phyloP scores from a whole-genome alignment of 2,888 invertebrate species.

The Brenthis daphne region DNA sequence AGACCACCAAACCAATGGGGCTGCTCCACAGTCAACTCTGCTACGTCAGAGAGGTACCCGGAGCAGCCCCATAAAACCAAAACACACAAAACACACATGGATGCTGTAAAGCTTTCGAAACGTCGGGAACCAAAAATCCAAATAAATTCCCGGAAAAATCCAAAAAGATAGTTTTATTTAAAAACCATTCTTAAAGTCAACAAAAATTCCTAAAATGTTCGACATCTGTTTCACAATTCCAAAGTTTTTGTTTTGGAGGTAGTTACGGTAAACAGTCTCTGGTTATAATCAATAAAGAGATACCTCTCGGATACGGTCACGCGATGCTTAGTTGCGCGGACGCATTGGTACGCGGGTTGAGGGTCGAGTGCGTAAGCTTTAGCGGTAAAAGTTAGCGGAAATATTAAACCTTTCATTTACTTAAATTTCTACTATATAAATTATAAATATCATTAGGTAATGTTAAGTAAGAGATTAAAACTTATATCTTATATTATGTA shows the following conservation, averaged over 20 bases:
- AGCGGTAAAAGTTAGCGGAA: conserved; percentile 30
- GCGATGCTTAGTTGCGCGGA: conserved; percentile 59
- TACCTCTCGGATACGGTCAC: conserved; percentile 76
- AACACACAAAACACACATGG: too few relatives aligned
- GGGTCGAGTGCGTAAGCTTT: conserved; percentile 39
- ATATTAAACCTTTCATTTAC: not conserved
- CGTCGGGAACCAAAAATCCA: too few relatives aligned
- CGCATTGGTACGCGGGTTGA: conserved; percentile 68
- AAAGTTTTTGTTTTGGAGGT: conserved; percentile 49
- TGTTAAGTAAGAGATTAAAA: not conserved
- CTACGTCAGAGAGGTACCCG: too few relatives aligned
- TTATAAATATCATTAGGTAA: not conserved
- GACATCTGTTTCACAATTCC: conserved; percentile 35
- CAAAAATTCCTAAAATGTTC: conserved; percentile 13
- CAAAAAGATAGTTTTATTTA: too few relatives aligned
- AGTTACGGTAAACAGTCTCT: conserved; percentile 60
- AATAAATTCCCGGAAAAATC: too few relatives aligned
- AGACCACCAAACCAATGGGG: too few relatives aligned
- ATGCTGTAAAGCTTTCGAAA: too few relatives aligned
- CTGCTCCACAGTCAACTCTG: too few relatives aligned
- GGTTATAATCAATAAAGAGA: conserved; percentile 79
- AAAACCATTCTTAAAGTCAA: not conserved
- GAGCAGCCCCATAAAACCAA: too few relatives aligned
- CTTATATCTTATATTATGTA: too few relatives aligned
- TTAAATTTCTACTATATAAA: not conserved